Evolutionary conservation across 2,113 vertebrate species (phyloP).

Genomic region (Loxodonta africana): DNA sequence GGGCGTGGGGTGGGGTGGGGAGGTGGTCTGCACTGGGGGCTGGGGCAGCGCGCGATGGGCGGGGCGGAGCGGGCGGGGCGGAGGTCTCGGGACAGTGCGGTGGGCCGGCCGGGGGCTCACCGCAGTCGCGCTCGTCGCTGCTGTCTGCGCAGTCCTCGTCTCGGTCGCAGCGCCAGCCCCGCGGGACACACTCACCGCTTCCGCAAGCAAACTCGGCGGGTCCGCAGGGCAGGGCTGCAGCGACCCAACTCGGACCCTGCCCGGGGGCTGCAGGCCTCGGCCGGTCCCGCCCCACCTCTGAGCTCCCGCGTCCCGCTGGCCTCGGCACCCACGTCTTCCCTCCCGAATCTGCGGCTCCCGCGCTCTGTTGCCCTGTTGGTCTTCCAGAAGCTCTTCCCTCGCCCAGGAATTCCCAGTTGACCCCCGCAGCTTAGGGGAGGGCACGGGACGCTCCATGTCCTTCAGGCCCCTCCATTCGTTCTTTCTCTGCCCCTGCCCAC

Average conservation of each 20-base stretch:
- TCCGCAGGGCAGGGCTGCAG: slow-evolving; percentile 83
- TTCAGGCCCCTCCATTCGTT: neutral
- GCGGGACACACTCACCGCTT: slow-evolving; percentile 90
- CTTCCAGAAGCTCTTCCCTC: neutral
- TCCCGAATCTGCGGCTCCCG: neutral
- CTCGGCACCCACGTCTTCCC: neutral
- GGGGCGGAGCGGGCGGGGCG: neutral
- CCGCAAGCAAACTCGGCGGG: slow-evolving; percentile 90
- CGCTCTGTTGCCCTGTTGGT: neutral
- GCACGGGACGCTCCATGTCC: neutral
- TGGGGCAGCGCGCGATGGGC: no score
- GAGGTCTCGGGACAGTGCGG: slow-evolving; percentile 82
- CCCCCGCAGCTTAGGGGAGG: neutral
- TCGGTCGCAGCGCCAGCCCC: slow-evolving; percentile 93
- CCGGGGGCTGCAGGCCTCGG: neutral
- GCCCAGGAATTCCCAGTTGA: neutral
- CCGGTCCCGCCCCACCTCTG: neutral
- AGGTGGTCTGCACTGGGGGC: neutral
- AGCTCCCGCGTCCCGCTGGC: accelerated
- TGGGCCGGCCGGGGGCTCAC: slow-evolving; percentile 87
- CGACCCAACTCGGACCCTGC: accelerated
- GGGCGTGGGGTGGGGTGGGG: neutral
- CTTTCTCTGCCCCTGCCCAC: neutral
- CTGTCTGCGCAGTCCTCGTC: slow-evolving; percentile 93
- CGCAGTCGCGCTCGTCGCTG: slow-evolving; percentile 92